phyloP scores from a whole-genome alignment of 1,140 invertebrate species.

The Xylocopa sonorina region DNA sequence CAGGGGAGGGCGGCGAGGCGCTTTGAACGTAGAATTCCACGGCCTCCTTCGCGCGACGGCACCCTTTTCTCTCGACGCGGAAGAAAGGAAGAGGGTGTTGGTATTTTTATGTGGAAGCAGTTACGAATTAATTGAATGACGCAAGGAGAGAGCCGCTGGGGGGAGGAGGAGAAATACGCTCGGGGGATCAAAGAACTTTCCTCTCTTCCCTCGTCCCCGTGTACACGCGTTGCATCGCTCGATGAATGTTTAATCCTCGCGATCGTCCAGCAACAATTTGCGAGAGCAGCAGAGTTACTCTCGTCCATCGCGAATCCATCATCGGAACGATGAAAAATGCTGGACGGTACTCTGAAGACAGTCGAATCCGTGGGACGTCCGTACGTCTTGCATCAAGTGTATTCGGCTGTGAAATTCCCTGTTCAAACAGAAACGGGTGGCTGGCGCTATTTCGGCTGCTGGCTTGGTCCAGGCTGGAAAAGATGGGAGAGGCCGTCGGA shows the following conservation, averaged over 20 bases:
- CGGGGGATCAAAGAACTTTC: slow-evolving; percentile 64
- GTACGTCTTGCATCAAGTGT: slow-evolving; percentile 77
- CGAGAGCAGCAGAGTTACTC: too few relatives aligned
- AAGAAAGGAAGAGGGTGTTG: slow-evolving; percentile 36
- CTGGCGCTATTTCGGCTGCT: slow-evolving; percentile 72
- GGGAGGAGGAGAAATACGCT: slow-evolving; percentile 30
- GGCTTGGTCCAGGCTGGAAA: slow-evolving; percentile 46
- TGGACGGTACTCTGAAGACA: slow-evolving; percentile 12
- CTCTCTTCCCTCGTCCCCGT: neutral
- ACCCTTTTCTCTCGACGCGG: slow-evolving; percentile 26
- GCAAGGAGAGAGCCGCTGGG: neutral
- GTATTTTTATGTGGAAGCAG: slow-evolving; percentile 62
- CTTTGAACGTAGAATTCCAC: slow-evolving; percentile 46
- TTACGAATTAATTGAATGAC: slow-evolving; percentile 76
- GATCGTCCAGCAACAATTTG: too few relatives aligned
- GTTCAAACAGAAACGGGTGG: slow-evolving; percentile 79
- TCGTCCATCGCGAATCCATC: too few relatives aligned
- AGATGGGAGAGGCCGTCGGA: neutral
- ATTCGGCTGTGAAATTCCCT: slow-evolving; percentile 82
- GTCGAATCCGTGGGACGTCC: slow-evolving; percentile 64
- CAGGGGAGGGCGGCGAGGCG: neutral
- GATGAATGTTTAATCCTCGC: too few relatives aligned
- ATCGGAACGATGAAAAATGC: neutral
- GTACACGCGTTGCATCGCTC: too few relatives aligned
- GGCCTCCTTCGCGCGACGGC: slow-evolving; percentile 10